Evolutionary conservation across 2,113 vertebrate species (phyloP).

Genomic region (Sylvicapra grimmia): DNA sequence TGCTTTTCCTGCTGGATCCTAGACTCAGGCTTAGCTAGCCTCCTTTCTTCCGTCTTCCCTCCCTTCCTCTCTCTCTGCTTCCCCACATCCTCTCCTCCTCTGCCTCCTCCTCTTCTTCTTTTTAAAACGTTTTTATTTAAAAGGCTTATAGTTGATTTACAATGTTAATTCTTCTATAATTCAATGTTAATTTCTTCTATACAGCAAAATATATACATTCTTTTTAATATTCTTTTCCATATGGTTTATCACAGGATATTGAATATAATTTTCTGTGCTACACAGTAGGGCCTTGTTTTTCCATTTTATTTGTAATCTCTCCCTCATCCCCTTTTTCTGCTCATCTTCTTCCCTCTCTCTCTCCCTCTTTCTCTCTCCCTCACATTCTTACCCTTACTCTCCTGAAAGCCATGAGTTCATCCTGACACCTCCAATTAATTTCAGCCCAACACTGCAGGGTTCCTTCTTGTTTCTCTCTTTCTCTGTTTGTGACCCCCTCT

Average conservation of each 20-base stretch:
- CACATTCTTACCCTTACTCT: too few species aligned
- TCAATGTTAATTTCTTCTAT: neutral
- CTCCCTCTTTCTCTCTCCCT: too few species aligned
- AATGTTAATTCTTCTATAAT: neutral
- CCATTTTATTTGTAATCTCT: neutral
- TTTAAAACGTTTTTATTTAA: neutral
- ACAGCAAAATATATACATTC: neutral
- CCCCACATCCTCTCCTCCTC: neutral
- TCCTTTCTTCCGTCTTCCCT: neutral
- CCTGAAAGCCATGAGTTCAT: neutral
- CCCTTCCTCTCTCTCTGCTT: neutral
- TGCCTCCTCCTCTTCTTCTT: neutral
- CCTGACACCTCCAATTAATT: neutral
- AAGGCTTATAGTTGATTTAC: neutral
- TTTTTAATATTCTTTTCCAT: neutral
- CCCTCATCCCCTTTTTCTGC: fast-evolving
- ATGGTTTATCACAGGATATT: neutral
- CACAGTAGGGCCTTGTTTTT: neutral
- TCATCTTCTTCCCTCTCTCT: too few species aligned
- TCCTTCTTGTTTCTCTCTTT: neutral
- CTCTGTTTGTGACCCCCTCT: neutral
- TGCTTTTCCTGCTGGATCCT: neutral
- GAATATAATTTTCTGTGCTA: neutral
- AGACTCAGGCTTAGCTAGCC: neutral
- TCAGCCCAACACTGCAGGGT: neutral